Percentiles rank a stretch among this genome's conserved stretches.
phyloP scores from a whole-genome alignment of 1,140 invertebrate genomes.

The Olivierus martensii region DNA sequence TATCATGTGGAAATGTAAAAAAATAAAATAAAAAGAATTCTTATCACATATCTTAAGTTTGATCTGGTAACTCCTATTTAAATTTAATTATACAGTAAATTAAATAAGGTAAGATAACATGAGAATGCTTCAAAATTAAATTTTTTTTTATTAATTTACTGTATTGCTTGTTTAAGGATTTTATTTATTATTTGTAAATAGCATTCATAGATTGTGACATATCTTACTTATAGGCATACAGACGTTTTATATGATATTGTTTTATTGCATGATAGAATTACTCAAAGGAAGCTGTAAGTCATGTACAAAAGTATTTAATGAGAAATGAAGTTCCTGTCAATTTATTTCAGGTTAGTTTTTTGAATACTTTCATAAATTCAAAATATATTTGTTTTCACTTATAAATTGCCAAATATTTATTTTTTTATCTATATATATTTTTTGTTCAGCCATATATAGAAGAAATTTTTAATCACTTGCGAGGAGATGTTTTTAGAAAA shows the following conservation, averaged over 20 bases:
- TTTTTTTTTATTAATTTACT: neutral
- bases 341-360: constrained; percentile 84
- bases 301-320: constrained; percentile 95
- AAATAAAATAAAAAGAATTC: too few species aligned
- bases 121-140: neutral
- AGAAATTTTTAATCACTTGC: constrained; percentile 94
- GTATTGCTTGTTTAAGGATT: neutral
- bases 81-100: too few species aligned
- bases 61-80: too few species aligned
- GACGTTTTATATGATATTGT: neutral
- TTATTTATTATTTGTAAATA: neutral
- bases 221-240: too few species aligned
- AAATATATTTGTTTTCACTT: too few species aligned
- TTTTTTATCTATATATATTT: neutral
- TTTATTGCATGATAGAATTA: constrained; percentile 64
- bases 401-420: too few species aligned
- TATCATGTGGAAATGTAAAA: too few species aligned
- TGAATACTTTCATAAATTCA: neutral
- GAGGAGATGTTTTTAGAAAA: constrained; percentile 91
- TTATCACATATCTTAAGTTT: too few species aligned
- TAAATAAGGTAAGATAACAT: too few species aligned
- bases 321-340: constrained; percentile 91
- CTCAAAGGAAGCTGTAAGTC: constrained; percentile 86
- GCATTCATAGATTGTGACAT: too few species aligned
- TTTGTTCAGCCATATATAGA: constrained; percentile 92